These are phyloP conservation scores for Glossosoma conforme DNA, from an alignment of 1,140 invertebrate species.

Conservation along the genomic window DNA sequence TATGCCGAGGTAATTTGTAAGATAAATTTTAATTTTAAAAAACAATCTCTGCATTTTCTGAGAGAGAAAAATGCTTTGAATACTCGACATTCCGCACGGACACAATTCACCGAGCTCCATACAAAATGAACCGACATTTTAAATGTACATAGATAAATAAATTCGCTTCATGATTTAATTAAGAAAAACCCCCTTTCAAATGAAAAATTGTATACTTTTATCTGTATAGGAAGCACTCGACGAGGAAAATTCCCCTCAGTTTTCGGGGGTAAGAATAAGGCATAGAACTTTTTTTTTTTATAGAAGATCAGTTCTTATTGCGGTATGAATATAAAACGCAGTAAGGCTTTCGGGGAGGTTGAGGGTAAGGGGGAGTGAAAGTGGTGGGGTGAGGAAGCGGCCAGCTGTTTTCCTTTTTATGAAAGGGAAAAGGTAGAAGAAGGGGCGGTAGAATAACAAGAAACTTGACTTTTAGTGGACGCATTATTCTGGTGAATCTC, in stretches of 20 bases:
- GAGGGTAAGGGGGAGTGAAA: constrained; percentile 8
- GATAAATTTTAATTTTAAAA: no score
- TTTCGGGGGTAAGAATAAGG: constrained; percentile 23
- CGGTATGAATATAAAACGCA: constrained; percentile 30
- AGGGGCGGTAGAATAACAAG: constrained; percentile 23
- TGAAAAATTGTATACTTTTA: constrained; percentile 4
- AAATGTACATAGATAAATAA: constrained; percentile 28
- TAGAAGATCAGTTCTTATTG: constrained; percentile 30
- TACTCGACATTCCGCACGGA: no score
- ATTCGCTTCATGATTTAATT: constrained; percentile 29
- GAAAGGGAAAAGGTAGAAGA: constrained; percentile 3
- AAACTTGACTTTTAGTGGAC: constrained; percentile 31
- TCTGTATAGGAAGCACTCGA: constrained; percentile 6
- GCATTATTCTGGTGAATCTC: constrained; percentile 28
- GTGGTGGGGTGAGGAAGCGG: constrained; percentile 11
- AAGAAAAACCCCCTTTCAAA: constrained; percentile 21
- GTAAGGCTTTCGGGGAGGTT: constrained; percentile 6
- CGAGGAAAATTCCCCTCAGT: constrained; percentile 6
- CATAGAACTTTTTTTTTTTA: constrained; percentile 27
- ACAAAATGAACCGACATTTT: no score
- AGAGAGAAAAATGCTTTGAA: no score
- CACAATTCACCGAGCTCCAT: no score
- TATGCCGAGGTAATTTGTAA: no score
- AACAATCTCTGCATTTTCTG: no score
- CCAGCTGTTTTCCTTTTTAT: not conserved